Percentiles rank a stretch among this genome's conserved stretches.
Conservation (phyloP, 2,113 vertebrate genomes). For the Cariama cristata region DNA sequence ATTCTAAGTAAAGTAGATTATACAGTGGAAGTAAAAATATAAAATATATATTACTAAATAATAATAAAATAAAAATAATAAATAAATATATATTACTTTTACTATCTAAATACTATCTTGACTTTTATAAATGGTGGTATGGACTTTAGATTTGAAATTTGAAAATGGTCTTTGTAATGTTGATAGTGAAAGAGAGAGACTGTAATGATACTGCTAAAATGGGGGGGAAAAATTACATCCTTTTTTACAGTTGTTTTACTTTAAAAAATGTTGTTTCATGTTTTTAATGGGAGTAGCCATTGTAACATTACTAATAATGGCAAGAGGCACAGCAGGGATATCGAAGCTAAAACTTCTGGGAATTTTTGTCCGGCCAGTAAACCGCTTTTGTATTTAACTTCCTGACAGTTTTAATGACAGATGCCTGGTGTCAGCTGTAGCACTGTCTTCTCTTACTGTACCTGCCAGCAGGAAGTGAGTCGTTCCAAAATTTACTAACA, state of each 20-base stretch:
- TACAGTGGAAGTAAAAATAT: background rate
- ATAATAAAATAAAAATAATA: too few relatives aligned
- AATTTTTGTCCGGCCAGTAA: background rate
- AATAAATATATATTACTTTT: background rate
- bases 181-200: background rate
- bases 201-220: background rate
- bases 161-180: background rate
- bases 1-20: background rate
- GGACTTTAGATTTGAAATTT: background rate
- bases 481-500: constrained; percentile 42
- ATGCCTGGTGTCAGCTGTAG: constrained; percentile 10
- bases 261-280: background rate
- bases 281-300: background rate
- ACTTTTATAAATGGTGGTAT: background rate
- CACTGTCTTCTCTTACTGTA: background rate
- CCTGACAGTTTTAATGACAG: constrained; percentile 49
- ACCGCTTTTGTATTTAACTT: constrained; percentile 23
- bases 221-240: background rate
- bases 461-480: constrained; percentile 33
- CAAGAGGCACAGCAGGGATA: background rate
- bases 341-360: background rate
- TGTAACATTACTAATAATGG: background rate
- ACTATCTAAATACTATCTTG: fast-evolving
- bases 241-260: background rate
- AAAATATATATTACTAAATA: too few relatives aligned